These are phyloP conservation scores for Notiomystis cincta DNA, from an alignment of 2,113 vertebrate species.

Conservation along the genomic window DNA sequence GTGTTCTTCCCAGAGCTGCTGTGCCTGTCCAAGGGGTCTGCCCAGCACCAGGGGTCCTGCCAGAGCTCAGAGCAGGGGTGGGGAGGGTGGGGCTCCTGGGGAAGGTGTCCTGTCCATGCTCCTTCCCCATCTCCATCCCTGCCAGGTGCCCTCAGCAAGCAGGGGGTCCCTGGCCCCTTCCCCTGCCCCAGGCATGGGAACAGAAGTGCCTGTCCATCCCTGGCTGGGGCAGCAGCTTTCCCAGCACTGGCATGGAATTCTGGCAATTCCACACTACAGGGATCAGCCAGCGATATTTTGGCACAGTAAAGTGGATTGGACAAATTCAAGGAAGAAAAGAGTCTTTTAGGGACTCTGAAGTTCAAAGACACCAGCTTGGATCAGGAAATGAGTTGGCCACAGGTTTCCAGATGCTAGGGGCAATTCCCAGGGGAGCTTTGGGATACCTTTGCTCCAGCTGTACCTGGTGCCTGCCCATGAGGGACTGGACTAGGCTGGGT, in stretches of 20 bases:
- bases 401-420: neutral
- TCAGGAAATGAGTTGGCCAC: neutral
- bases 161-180: neutral
- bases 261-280: neutral
- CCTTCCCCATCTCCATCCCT: neutral
- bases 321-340: neutral
- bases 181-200: neutral
- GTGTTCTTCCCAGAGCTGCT: neutral
- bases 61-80: neutral
- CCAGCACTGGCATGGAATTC: neutral
- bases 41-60: neutral
- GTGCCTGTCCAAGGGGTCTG: neutral
- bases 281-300: neutral
- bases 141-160: neutral
- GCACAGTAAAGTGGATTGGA: neutral
- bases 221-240: neutral
- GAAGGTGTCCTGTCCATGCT: neutral
- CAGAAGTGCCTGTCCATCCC: neutral
- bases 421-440: neutral
- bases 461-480: rapidly evolving
- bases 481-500: neutral
- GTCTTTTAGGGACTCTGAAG: neutral
- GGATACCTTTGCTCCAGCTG: neutral
- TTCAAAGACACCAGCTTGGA: neutral
- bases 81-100: neutral